A percentile compares a stretch with the other conserved stretches of the same genome.
These are phyloP conservation scores for Danio jaintianensis DNA, from an alignment of 2,797 vertebrate genomes.

Conservation along the genomic window DNA sequence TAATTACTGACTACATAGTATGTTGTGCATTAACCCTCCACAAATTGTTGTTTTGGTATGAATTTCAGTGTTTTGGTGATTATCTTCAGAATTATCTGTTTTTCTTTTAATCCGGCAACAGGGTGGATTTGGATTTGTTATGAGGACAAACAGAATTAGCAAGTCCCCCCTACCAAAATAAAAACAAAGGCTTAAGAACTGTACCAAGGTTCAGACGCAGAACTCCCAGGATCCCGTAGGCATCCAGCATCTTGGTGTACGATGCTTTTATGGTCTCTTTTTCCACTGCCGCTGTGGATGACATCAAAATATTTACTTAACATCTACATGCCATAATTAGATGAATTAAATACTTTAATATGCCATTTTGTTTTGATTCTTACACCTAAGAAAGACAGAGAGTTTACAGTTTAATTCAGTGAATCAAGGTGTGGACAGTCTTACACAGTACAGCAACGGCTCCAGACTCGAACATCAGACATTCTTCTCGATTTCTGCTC, in stretches of 20 bases:
- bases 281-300: conserved; percentile 87
- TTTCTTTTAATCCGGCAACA: conserved; percentile 50
- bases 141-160: conserved; percentile 33
- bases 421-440: conserved; percentile 52
- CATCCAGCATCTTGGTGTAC: conserved; percentile 93
- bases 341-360: neutral
- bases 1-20: conserved; percentile 7
- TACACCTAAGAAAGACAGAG: neutral
- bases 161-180: neutral
- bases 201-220: conserved; percentile 93
- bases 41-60: neutral
- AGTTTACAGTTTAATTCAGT: neutral
- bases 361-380: neutral
- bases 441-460: conserved; percentile 98
- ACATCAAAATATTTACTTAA: neutral
- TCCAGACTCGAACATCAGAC: conserved; percentile 96
- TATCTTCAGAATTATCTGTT: conserved; percentile 7
- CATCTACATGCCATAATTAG: neutral
- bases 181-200: neutral
- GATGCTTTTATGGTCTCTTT: conserved; percentile 93
- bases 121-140: conserved; percentile 38
- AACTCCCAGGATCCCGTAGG: conserved; percentile 95
- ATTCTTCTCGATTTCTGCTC: conserved; percentile 91
- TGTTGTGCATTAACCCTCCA: neutral
- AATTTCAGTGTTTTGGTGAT: conserved; percentile 16